Base-by-base conservation (phyloP, 2,113 vertebrate species). In the Amphiprion percula region DNA sequence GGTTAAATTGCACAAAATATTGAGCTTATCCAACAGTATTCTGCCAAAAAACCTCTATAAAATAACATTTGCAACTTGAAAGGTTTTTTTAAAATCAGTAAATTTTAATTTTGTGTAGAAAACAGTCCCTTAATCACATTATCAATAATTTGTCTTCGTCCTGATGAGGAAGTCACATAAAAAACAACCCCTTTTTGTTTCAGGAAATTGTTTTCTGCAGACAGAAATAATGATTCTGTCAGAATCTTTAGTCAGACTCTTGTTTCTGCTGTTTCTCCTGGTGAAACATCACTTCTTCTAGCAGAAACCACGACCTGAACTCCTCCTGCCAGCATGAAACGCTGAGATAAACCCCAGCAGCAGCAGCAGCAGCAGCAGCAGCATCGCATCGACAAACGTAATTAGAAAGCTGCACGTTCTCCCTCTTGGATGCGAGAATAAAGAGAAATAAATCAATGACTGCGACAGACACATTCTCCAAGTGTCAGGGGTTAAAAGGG, bases 401-500 rank as follows among this genome's bases (percentile, higher is more conserved):
- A 41, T 41, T 41, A 41, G 10, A 19, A 53, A 39, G 10, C 11
- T 8, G 52, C 46, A 8, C 55, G 30, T 53, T 78, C 50, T 71
- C 26, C 65, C 24, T 41, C 37, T 3, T 59, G 39, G 68, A 26
- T 50, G 61, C 4, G 0, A 58, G 16, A 77, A 15, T 62, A 58
- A 77, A 62, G 50, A 53, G 17, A 49, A 68, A 26, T 26, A 26
- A 80, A 87, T 41, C 62, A 71, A 50, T 49, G 72, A 39, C 72
- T 5, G 16, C 77, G 66, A 49, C 66, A 68, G 74, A 77, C 69
- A 49, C 74, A 88, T 92, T 90, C 86, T 73, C 83, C 12, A 85
- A 74, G 80, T 73, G 86, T 88, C 84, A 86, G 68, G 68, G 90
- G 85, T 83, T 87, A 73, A 87, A 82, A 80, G 37, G 81, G 79